These are phyloP conservation scores for Chamaea fasciata DNA, from an alignment of 2,113 vertebrate species.

Conservation along the genomic window DNA sequence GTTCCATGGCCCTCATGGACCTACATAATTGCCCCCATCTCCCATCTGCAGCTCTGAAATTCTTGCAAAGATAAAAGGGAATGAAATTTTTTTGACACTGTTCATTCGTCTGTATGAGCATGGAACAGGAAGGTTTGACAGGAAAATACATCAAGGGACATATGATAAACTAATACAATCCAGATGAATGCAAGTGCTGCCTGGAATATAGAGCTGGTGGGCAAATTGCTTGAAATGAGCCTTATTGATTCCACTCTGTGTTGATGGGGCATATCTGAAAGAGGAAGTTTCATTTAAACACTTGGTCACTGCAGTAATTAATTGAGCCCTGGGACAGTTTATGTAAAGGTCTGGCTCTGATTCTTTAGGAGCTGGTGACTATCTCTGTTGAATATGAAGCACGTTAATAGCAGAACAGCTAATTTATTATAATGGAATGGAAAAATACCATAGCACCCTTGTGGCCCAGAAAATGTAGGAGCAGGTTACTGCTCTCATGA, in stretches of 20 bases:
- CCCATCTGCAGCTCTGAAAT: neutral
- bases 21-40: neutral
- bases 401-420: neutral
- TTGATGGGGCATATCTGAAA: conserved; percentile 34
- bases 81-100: conserved; percentile 26
- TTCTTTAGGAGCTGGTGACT: neutral
- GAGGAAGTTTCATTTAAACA: conserved; percentile 49
- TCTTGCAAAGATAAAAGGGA: neutral
- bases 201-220: neutral
- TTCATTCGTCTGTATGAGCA: conserved; percentile 28
- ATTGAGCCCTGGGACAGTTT: conserved; percentile 17
- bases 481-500: conserved; percentile 30
- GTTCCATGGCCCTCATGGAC: neutral
- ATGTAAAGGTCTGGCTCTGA: neutral
- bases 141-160: conserved; percentile 9
- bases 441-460: conserved; percentile 4
- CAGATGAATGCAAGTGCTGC: neutral
- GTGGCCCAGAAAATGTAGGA: neutral
- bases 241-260: conserved; percentile 48
- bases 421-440: conserved; percentile 35
- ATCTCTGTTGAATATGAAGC: conserved; percentile 17
- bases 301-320: conserved; percentile 47
- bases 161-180: conserved; percentile 27
- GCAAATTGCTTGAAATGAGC: conserved; percentile 53
- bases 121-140: neutral